Base-by-base conservation (phyloP, 1,140 invertebrate species). In the Lordiphosa clarofinis region DNA sequence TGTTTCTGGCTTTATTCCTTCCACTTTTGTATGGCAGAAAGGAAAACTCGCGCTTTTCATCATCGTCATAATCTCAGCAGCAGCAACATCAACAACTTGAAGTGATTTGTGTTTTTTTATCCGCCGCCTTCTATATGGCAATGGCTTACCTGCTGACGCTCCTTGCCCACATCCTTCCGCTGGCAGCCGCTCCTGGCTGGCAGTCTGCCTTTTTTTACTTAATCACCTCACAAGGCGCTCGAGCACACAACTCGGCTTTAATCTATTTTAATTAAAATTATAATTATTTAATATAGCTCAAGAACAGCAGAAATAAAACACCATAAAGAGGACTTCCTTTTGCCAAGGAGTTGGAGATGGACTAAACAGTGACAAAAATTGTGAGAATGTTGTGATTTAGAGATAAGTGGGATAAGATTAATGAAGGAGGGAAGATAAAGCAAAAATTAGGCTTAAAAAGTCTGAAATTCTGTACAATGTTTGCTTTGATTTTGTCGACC, bases 261-360 rank as follows among this genome's bases (percentile, higher is more conserved):
- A 82, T 82, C 76, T 82, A 82, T 82, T 82, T 82, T 82, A 82
- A 82, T 82, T 82, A 82, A 82, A 82, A 82, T 84, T 82, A 82
- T 82, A 82, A 82, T 82, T 82, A 82, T 82, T 82, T 82, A 82
- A 82, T 82, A 82, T 76, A 82, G 72, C 63, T 48, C 58, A 52
- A 60, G 72, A 68, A 56, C 43, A 31, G 43, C 12, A 19, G 13
- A 36, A 36, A 42, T 19, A 49, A 67, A 35, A 37, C 49, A 21
- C 10, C 57, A 3, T 12, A 21, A 46, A 57, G 55, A 31, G n/a
- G 55, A 33, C 55, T 46, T n/a, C 21, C 36, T 38, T 5, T 35
- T 21, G 47, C 53, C 0, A 24, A 39, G 33, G 39, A 42, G 33
- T 31, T 19, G 15, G 24, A 28, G 24, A 28, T 28, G 24, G 6